Evolutionary conservation across 2,797 vertebrate genomes (phyloP), one percentile per base, ranked within the genome.

Genomic region (Capromys pilorides): DNA sequence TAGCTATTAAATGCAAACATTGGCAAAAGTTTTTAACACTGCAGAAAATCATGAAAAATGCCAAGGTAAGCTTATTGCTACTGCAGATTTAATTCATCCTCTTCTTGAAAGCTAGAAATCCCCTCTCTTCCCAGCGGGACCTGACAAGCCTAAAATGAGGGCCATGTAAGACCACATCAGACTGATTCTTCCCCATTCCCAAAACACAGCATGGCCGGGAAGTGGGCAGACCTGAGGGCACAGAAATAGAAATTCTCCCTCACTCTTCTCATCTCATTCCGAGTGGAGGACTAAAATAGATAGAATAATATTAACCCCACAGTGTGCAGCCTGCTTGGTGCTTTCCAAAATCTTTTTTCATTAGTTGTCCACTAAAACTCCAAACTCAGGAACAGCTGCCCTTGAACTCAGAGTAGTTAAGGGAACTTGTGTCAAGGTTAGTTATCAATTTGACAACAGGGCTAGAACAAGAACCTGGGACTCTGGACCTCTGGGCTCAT

Each of bases 1-100:
- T 61, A 83, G 51, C 86, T 95, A 81, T 93, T 92, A 93, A 95
- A 91, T 86, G 91, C 78, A 94, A 95, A 95, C 88, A 71, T 79
- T 86, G 86, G 82, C 90, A 95, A 88, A 95, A 86, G 86, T 83
- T 96, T 96, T 88, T 83, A 93, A 94, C 0, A 7, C 39, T 49
- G 86, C 86, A 96, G 80, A 88, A 94, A 88, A 61, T 88, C 86
- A 51, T 51, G n/a, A 92, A 88, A 87, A 83, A 97, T 88, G 88
- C 69, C 77, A 86, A 90, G 64, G 90, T 94, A 84, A 95, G 90
- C 82, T 93, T 64, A 84, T 88, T 51, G 64, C 94, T 86, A 45
- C 92, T 80, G 57, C 12, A 28, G 49, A 90, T 88, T 96, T 90
- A 90, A 88, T 94, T 93, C 4, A 0, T 62, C 36, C n/a, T 94